Base-by-base conservation (phyloP, 2,797 vertebrate genomes). In the Antrozous pallidus region DNA sequence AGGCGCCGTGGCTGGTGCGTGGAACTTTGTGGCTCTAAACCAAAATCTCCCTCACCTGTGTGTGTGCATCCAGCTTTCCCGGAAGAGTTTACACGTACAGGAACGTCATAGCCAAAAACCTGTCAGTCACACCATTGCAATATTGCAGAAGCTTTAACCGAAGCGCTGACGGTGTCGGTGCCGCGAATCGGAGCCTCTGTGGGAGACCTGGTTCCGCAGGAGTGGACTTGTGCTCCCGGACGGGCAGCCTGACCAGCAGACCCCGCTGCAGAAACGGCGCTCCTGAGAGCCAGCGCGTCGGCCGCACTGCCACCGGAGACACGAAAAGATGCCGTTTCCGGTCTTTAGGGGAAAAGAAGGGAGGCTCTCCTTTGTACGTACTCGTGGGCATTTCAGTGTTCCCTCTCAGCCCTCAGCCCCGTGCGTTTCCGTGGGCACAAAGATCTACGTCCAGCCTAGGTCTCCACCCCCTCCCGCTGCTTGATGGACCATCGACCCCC, bases 61-160 rank as follows among this genome's bases (percentile, higher is more conserved):
- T 79, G 26, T 87, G 71, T 79, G 26, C 84, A 11, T 86, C 86
- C 49, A 70, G 51, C 22, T 93, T 92, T 0, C 95, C 91, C 80
- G 45, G 96, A 95, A 92, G 11, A 0, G 95, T 97, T 94, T 97
- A 96, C 94, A 90, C 45, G 73, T 70, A 61, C 87, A n/a, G 94
- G 80, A 94, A 96, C 31, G 91, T 96, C 93, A 75, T n/a, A 91
- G 26, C 79, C 95, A 88, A 65, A 95, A 97, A 94, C 17, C 71
- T 47, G 71, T 93, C 92, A 33, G 0, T 94, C 79, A 90, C 13
- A 26, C 75, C 78, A 61, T 54, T 87, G 94, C 47, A 94, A 69
- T 87, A 84, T 90, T 79, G 79, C 88, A 75, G 84, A 93, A 95
- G 94, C 96, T 97, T 97, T 97, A 96, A 94, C 74, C 33, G 84